Conservation (phyloP, 2,113 vertebrate species). For the Corvus moneduloides region DNA sequence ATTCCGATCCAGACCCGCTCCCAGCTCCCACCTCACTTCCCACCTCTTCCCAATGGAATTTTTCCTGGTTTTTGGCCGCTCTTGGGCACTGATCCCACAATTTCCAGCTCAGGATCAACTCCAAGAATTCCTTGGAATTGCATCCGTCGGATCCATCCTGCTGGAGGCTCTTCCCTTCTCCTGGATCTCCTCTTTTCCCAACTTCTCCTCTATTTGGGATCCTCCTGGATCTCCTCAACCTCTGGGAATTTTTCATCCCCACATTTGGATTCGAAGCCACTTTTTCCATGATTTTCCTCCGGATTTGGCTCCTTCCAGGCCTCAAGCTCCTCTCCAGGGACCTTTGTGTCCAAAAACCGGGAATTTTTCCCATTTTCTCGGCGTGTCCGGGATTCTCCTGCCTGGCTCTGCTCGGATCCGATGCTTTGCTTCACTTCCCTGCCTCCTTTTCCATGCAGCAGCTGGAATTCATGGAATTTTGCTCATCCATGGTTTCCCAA, state of each 20-base stretch:
- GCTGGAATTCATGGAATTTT: background rate
- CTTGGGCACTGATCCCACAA: background rate
- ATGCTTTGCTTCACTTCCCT: no score
- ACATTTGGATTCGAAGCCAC: no score
- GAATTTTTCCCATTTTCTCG: background rate
- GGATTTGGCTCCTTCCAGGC: background rate
- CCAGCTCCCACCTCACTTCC: background rate
- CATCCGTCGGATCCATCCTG: background rate
- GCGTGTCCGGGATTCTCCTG: background rate
- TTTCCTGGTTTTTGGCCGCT: background rate
- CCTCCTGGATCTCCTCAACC: background rate
- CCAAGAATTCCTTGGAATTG: background rate
- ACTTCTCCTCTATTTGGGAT: background rate
- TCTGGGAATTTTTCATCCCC: background rate
- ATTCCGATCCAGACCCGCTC: background rate
- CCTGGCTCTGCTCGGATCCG: background rate
- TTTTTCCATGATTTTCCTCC: background rate
- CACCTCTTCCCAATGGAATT: background rate
- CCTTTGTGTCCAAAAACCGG: background rate
- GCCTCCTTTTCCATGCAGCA: no score
- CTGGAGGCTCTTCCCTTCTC: background rate
- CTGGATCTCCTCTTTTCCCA: background rate
- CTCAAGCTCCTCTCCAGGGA: background rate
- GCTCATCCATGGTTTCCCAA: background rate
- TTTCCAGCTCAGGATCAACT: no score